Percentiles rank a stretch among this genome's conserved stretches.
Conservation (phyloP, 2,797 vertebrate genomes). For the Rhabdomys pumilio region DNA sequence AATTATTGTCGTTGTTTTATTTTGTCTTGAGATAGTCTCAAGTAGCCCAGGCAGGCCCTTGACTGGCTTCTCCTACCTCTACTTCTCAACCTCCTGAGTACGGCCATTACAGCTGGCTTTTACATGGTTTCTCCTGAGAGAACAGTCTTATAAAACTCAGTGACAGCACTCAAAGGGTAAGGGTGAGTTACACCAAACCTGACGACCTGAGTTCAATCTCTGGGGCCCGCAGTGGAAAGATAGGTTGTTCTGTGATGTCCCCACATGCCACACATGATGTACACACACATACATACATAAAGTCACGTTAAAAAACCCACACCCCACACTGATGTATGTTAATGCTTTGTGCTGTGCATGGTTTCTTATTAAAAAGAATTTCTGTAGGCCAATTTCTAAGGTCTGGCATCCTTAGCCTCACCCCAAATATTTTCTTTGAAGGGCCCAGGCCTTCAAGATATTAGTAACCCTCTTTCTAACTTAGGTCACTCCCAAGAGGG, state of each 20-base stretch:
- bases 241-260: not conserved
- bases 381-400: conserved; percentile 13
- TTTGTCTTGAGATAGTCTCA: not conserved
- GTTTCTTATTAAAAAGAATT: not conserved
- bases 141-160: not conserved
- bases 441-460: too few species aligned
- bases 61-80: not conserved
- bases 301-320: not conserved
- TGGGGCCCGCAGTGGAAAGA: not conserved
- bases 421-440: not conserved
- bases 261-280: not conserved
- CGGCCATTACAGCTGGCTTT: not conserved
- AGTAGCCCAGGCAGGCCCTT: not conserved
- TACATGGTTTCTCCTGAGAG: not conserved
- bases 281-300: not conserved
- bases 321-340: not conserved
- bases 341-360: not conserved
- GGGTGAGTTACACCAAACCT: not conserved
- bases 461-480: not conserved
- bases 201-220: not conserved
- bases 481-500: not conserved
- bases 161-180: not conserved
- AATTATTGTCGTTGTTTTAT: not conserved
- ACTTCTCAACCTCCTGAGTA: not conserved
- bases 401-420: not conserved